A percentile compares a stretch with the other conserved stretches of the same genome.
These are phyloP conservation scores for Eremobia ochroleuca DNA, from an alignment of 2,888 invertebrate genomes.

Conservation along the genomic window DNA sequence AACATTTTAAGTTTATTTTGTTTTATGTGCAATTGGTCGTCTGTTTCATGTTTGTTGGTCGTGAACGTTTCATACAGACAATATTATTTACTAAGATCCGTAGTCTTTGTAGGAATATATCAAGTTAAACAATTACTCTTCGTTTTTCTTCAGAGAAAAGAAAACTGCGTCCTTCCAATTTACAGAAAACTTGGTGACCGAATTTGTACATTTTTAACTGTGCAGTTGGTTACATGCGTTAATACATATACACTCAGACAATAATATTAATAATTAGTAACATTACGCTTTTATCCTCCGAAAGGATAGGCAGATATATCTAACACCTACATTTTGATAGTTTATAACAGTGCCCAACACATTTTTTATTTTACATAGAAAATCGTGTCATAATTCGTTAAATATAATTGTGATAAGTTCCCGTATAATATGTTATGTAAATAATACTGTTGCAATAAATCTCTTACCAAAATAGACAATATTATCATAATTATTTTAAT, in stretches of 20 bases:
- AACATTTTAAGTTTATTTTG: background rate
- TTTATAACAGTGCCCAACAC: background rate
- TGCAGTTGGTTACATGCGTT: background rate
- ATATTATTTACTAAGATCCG: background rate
- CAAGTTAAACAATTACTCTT: background rate
- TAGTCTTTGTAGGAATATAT: background rate
- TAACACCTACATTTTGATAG: background rate
- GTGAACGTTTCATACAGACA: background rate
- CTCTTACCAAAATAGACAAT: slow-evolving; percentile 55
- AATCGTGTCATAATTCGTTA: background rate
- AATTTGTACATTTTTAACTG: background rate
- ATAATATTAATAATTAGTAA: background rate
- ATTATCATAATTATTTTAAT: slow-evolving; percentile 38
- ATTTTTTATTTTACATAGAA: background rate
- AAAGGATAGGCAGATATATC: background rate
- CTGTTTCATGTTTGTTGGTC: too few species aligned
- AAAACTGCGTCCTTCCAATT: background rate
- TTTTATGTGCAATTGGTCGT: too few species aligned
- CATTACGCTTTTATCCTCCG: background rate
- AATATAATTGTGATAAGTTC: slow-evolving; percentile 15
- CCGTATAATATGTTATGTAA: background rate
- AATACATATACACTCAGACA: background rate
- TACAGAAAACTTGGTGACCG: background rate
- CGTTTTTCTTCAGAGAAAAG: background rate
- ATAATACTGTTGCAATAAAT: slow-evolving; percentile 45